Conservation (phyloP, 2,113 vertebrate genomes). For the Calyptomena viridis region DNA sequence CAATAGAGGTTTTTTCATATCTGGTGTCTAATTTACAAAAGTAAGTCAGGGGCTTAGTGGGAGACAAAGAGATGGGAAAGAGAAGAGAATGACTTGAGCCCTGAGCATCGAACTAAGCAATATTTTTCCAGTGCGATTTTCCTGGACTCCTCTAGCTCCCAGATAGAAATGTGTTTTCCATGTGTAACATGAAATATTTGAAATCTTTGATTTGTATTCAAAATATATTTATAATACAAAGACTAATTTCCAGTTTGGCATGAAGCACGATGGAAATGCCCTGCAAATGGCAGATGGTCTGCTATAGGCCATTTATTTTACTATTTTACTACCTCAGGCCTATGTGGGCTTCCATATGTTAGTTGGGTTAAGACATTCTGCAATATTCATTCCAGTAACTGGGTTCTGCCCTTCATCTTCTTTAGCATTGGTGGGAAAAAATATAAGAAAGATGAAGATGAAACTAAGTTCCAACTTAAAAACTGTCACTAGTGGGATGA, state of each 20-base stretch:
- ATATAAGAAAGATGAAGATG: background rate
- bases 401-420: constrained; percentile 21
- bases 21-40: background rate
- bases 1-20: background rate
- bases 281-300: constrained; percentile 76
- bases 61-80: background rate
- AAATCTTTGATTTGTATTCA: constrained; percentile 66
- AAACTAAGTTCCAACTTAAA: background rate
- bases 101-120: background rate
- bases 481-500: background rate
- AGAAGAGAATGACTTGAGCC: background rate
- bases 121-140: background rate
- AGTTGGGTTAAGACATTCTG: constrained; percentile 60
- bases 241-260: constrained; percentile 73
- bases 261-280: constrained; percentile 53
- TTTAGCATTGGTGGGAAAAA: background rate
- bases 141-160: background rate
- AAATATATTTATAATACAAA: constrained; percentile 73
- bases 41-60: background rate
- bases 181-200: constrained; percentile 21
- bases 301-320: constrained; percentile 80
- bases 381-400: constrained; percentile 38
- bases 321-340: constrained; percentile 77
- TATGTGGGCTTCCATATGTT: constrained; percentile 71
- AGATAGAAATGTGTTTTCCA: constrained; percentile 23